Evolutionary conservation across 2,113 vertebrate species (phyloP).

Genomic region (Gallinago jamesoni): DNA sequence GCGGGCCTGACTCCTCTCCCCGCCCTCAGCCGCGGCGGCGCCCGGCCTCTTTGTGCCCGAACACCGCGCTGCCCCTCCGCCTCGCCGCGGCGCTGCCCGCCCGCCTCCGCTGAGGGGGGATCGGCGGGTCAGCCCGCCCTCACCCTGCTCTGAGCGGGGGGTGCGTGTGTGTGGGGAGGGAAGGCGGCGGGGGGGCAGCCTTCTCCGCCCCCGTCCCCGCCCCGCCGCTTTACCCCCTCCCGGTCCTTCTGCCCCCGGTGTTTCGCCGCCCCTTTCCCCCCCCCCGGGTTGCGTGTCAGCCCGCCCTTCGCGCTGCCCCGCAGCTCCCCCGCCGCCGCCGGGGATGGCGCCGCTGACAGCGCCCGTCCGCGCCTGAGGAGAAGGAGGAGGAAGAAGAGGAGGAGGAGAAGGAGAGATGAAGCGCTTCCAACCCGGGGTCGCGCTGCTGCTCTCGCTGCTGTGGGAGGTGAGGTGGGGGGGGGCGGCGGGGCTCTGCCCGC

Average conservation of each 20-base stretch:
- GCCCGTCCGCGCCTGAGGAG: neutral
- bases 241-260: neutral
- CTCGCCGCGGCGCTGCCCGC: neutral
- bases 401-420: constrained; percentile 22
- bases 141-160: neutral
- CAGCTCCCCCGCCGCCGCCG: neutral
- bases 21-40: neutral
- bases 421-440: constrained; percentile 9
- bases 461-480: constrained; percentile 44
- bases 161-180: too few relatives aligned
- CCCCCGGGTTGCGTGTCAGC: neutral
- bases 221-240: neutral
- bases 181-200: too few relatives aligned
- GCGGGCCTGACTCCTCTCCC: neutral
- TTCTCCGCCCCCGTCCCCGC: neutral
- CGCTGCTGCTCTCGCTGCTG: constrained; percentile 46
- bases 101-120: neutral
- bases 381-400: neutral
- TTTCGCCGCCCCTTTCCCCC: neutral
- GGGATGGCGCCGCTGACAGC: constrained; percentile 2
- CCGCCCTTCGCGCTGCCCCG: neutral
- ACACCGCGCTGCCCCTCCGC: neutral
- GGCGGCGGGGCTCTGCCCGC: too few relatives aligned
- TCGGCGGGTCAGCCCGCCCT: neutral
- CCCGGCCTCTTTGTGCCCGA: neutral